These are phyloP conservation scores for Globodera rostochiensis DNA, from an alignment of 1,140 invertebrate species.

Conservation along the genomic window DNA sequence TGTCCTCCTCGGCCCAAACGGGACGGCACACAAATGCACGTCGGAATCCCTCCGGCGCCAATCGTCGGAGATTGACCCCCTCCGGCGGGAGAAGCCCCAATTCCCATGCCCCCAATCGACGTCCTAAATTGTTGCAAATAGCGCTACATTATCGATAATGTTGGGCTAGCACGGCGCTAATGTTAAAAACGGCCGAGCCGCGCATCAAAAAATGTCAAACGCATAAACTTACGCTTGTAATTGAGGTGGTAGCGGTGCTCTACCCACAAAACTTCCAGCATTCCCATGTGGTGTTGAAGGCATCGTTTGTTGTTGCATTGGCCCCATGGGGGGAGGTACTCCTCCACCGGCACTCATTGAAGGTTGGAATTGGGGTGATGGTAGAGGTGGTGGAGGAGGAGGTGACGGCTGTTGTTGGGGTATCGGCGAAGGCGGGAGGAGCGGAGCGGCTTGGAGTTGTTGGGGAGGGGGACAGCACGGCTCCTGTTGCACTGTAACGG, in stretches of 20 bases:
- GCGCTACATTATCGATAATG: neutral
- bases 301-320: too few relatives aligned
- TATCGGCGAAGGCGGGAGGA: slow-evolving; percentile 14
- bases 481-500: slow-evolving; percentile 24
- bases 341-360: slow-evolving; percentile 16
- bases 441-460: slow-evolving; percentile 25
- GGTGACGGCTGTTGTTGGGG: slow-evolving; percentile 12
- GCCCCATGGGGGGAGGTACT: neutral
- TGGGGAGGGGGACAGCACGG: slow-evolving; percentile 15
- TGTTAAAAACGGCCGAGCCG: neutral
- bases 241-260: neutral
- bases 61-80: neutral
- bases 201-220: neutral
- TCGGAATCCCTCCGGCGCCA: neutral
- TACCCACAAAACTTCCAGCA: neutral
- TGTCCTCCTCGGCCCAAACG: neutral
- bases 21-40: neutral
- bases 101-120: neutral
- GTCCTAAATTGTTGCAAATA: slow-evolving; percentile 4
- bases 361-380: slow-evolving; percentile 15
- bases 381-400: neutral
- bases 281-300: neutral
- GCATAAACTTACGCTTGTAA: neutral
- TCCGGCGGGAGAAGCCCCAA: neutral
- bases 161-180: too few relatives aligned